Evolutionary conservation across 2,888 invertebrate genomes (phyloP).

Genomic region (Pantelozetes paolii): DNA sequence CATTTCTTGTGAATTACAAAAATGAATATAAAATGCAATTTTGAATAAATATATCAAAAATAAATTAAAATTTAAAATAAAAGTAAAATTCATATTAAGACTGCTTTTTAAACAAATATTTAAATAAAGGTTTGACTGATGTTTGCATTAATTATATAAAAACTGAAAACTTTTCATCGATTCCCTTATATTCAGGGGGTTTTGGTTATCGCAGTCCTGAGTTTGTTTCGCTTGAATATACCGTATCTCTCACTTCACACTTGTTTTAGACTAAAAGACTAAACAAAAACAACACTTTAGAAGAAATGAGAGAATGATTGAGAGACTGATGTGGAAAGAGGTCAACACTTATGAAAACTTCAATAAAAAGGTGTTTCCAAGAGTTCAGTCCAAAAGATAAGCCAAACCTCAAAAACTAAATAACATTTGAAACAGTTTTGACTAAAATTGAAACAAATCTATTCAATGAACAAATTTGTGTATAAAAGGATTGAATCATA

Average conservation of each 20-base stretch:
- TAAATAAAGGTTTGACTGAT: slow-evolving; percentile 7
- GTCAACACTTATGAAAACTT: slow-evolving; percentile 29
- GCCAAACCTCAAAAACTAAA: slow-evolving; percentile 19
- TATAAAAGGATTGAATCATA: no score
- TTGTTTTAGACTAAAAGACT: neutral
- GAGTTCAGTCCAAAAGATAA: slow-evolving; percentile 23
- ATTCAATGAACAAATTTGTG: neutral
- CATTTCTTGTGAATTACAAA: neutral
- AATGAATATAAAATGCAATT: neutral
- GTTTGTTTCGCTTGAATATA: neutral
- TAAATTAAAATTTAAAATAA: slow-evolving; percentile 1
- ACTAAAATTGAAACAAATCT: neutral
- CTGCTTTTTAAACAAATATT: neutral
- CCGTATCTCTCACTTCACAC: neutral
- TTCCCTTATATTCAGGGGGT: neutral
- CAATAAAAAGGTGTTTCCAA: slow-evolving; percentile 34
- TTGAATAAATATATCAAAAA: slow-evolving; percentile 6
- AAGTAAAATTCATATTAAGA: slow-evolving; percentile 22
- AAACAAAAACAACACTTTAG: slow-evolving; percentile 31
- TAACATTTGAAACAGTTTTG: neutral
- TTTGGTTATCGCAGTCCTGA: neutral
- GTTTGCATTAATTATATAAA: neutral
- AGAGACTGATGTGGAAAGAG: slow-evolving; percentile 36
- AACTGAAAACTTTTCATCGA: slow-evolving; percentile 4
- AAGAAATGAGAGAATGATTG: slow-evolving; percentile 28